Evolutionary conservation across 2,113 vertebrate species (phyloP), one percentile per base, ranked within the genome.

Genomic region (Talpa occidentalis): DNA sequence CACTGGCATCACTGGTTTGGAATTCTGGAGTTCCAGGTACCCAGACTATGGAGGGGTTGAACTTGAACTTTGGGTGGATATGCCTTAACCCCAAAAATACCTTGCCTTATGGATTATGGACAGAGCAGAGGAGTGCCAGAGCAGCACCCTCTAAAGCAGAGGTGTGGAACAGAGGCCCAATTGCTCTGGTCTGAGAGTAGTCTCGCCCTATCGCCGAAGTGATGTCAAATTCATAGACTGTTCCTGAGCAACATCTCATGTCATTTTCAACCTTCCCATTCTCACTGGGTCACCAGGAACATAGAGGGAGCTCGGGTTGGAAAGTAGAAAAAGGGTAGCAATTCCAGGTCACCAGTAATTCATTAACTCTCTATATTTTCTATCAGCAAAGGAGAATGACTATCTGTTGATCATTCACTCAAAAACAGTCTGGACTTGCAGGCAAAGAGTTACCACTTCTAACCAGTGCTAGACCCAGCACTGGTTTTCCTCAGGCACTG

Each of bases 381-480:
- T 87, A 22, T 85, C 66, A 92, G 69, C 66, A 35, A 82, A 89
- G 32, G 70, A 86, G 70, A 91, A 60, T 79, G 64, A 49, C 6
- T 83, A 67, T 37, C 70, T 88, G 89, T 88, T 88, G 91, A 92
- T 88, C 66, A 84, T 93, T 93, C 78, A 69, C 91, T 95, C n/a
- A 47, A 3, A 49, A 78, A 59, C 42, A 22, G 35, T 47, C 73
- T 89, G 24, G 37, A 59, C 30, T 54, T 79, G 47, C 2, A 56
- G 44, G 32, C 42, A 91, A 28, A 67, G 11, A 47, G 14, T 47
- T 24, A 44, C 6, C 40, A 93, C 44, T 35, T 85, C 56, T 52
- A 22, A 54, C 69, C 30, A 42, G 22, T 7, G 22, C 8, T 76
- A 35, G 76, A 70, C 30, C 15, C 0, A 5, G 52, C 10, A 11